phyloP scores from a whole-genome alignment of 1,140 invertebrate genomes.

The Odontomachus brunneus region DNA sequence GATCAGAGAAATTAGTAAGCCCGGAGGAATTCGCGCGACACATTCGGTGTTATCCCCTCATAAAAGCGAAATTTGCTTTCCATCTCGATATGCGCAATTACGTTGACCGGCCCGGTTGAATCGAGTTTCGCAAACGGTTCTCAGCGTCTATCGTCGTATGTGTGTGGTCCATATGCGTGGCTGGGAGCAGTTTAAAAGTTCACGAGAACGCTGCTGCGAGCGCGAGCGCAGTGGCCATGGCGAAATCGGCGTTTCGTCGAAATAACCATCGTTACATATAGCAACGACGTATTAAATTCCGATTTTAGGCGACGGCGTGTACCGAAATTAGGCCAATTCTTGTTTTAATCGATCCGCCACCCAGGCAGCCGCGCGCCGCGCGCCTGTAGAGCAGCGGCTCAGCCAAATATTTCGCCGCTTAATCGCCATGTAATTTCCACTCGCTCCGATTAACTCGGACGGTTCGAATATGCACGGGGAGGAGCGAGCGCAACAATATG shows the following conservation, averaged over 20 bases:
- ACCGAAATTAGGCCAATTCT: conserved; percentile 67
- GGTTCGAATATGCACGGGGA: conserved; percentile 13
- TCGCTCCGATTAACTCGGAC: conserved; percentile 18
- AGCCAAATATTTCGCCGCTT: conserved; percentile 4
- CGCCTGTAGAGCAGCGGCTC: not conserved
- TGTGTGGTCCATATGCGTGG: conserved; percentile 69
- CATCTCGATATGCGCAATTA: conserved; percentile 66
- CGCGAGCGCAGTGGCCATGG: not conserved
- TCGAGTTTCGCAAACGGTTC: conserved; percentile 71
- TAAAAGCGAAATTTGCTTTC: conserved; percentile 40
- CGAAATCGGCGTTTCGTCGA: conserved; percentile 37
- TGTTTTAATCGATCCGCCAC: conserved; percentile 66
- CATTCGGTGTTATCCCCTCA: not conserved
- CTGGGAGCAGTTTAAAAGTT: conserved; percentile 63
- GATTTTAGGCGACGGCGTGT: conserved; percentile 56
- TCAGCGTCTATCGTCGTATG: conserved; percentile 65
- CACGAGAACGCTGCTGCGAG: conserved; percentile 18
- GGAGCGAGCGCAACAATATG: conserved; percentile 21
- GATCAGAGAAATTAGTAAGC: not conserved
- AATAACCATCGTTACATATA: conserved; percentile 30
- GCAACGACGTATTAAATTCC: conserved; percentile 48
- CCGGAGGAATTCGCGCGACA: conserved; percentile 11
- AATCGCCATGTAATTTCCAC: conserved; percentile 41
- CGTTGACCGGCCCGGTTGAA: conserved; percentile 46
- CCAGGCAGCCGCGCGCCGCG: conserved; percentile 35